Base-by-base conservation (phyloP, 2,797 vertebrate species). In the Acrossocheilus fasciatus region DNA sequence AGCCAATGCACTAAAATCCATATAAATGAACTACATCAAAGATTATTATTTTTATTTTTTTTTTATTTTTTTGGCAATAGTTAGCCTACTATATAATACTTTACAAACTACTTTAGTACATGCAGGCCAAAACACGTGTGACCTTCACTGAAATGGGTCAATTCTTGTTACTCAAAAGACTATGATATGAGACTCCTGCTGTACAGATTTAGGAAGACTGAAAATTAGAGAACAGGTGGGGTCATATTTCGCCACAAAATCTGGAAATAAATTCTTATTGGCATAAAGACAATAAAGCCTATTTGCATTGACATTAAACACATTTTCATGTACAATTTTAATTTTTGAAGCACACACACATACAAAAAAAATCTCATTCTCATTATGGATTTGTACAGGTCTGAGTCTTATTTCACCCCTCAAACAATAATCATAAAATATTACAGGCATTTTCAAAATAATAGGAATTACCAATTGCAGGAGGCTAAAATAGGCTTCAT, bases 191-290 rank as follows among this genome's bases (percentile, higher is more conserved):
- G 34, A 62, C 7, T 79, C 3, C 2, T 54, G 34, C 30, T 18
- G 59, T 30, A 75, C 15, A 34, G 5, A 54, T 36, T 23, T 52
- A 26, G n/a, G 1, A 11, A 54, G 47, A 52, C 11, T 34, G 6
- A 69, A 36, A 68, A 50, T 36, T n/a, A 43, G 15, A 78, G 17
- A 78, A 64, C 9, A 62, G 4, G 30, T 39, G 0, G 50, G 20
- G 34, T n/a, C 52, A n/a, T 77, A 59, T 39, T 57, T 77, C 36
- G 59, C 57, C 2, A 64, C 57, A 79, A 30, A 79, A 64, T 30
- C 77, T 30, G n/a, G 14, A 62, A 43, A 79, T 11, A 17, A n/a
- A 43, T 52, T 26, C 3, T 74, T 34, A 34, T 18, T 75, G 34
- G 10, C 10, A 76, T 12, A 6, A 54, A 76, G n/a, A 50, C 50